These are phyloP conservation scores for Oriolus oriolus DNA, from an alignment of 2,113 vertebrate species.

Conservation along the genomic window DNA sequence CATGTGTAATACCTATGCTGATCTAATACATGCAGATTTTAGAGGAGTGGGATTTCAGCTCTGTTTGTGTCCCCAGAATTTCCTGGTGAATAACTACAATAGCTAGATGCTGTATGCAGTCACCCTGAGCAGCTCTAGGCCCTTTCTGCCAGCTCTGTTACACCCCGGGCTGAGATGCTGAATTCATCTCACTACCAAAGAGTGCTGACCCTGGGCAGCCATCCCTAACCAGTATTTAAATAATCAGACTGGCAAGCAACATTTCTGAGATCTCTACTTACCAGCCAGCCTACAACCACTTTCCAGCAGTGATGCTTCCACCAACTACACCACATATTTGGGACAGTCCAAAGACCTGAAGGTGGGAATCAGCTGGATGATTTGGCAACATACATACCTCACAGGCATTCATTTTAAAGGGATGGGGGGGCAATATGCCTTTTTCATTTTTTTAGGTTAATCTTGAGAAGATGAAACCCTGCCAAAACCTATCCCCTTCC, in stretches of 20 bases:
- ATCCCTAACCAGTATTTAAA: not conserved
- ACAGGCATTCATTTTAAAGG: not conserved
- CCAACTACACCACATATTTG: not conserved
- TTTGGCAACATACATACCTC: not conserved
- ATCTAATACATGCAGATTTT: not conserved
- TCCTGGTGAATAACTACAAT: not conserved
- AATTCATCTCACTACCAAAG: not conserved
- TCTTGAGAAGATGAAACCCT: not conserved
- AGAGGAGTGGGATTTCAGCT: not conserved
- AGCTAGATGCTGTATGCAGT: not conserved
- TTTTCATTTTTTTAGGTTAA: not conserved
- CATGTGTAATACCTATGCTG: not conserved
- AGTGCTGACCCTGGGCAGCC: not conserved
- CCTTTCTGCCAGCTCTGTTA: not conserved
- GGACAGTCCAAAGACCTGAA: not conserved
- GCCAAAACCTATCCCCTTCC: not conserved
- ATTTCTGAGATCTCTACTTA: not conserved
- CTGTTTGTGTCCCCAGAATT: not conserved
- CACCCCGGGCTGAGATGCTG: not conserved
- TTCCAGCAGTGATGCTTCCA: not conserved
- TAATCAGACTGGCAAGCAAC: not conserved
- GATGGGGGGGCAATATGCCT: not conserved
- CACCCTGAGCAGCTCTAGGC: not conserved
- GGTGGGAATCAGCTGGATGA: not conserved
- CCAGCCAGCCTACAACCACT: not conserved